Conservation (phyloP, 2,888 invertebrate genomes). For the Cataglyphis rosenhaueri region DNA sequence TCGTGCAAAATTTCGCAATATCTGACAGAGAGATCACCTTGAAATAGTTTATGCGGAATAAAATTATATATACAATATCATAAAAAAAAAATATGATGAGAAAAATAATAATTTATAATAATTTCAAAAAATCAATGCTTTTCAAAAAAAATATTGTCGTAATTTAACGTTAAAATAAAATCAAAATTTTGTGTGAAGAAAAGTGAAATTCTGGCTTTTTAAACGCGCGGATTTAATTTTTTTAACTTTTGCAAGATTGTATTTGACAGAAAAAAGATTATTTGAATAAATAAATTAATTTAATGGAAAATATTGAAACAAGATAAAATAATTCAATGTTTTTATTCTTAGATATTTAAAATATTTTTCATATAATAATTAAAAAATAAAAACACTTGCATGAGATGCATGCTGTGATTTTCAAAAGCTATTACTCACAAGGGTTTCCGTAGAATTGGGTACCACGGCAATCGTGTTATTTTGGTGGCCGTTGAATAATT, state of each 20-base stretch:
- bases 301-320: background rate
- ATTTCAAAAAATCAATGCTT: background rate
- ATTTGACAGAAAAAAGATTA: background rate
- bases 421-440: conserved; percentile 79
- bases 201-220: background rate
- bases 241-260: conserved; percentile 1
- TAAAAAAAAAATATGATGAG: background rate
- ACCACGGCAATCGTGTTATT: conserved; percentile 90
- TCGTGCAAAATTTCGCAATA: background rate
- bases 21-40: background rate
- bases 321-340: background rate
- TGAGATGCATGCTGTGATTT: background rate
- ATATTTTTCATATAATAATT: background rate
- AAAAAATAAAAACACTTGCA: background rate
- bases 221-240: background rate
- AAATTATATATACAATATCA: background rate
- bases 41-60: background rate
- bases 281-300: conserved; percentile 1
- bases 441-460: conserved; percentile 88
- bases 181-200: background rate
- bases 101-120: background rate
- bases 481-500: conserved; percentile 86
- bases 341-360: background rate
- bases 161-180: background rate
- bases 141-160: background rate